phyloP scores from a whole-genome alignment of 2,797 vertebrate species.

The Hapalemur alaotrensis region DNA sequence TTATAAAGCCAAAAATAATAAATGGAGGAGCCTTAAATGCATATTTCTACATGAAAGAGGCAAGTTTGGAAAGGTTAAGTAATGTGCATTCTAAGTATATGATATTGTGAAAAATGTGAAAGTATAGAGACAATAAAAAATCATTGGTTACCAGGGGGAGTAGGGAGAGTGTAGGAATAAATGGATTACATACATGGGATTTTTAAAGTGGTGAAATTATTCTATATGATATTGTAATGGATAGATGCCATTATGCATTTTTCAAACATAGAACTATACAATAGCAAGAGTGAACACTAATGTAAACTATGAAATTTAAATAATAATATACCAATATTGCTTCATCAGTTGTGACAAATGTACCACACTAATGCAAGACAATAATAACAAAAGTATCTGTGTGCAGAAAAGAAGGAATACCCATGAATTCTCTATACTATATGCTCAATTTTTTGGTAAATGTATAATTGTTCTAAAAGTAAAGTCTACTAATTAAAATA shows the following conservation, averaged over 20 bases:
- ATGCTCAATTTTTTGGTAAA: background rate
- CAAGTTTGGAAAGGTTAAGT: background rate
- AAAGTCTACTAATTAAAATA: background rate
- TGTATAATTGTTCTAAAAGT: background rate
- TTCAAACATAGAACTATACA: background rate
- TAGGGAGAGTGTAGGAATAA: background rate
- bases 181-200: background rate
- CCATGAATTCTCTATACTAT: background rate
- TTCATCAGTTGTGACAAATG: background rate
- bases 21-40: background rate
- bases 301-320: background rate
- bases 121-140: background rate
- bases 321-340: background rate
- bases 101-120: background rate
- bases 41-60: background rate
- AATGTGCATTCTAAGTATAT: background rate
- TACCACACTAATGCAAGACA: background rate
- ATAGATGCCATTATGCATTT: background rate
- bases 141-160: background rate
- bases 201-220: background rate
- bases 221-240: background rate
- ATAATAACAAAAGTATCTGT: background rate
- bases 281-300: background rate
- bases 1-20: background rate
- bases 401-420: background rate